These are phyloP conservation scores for Sialis lutaria DNA, from an alignment of 2,888 invertebrate genomes.

Conservation along the genomic window DNA sequence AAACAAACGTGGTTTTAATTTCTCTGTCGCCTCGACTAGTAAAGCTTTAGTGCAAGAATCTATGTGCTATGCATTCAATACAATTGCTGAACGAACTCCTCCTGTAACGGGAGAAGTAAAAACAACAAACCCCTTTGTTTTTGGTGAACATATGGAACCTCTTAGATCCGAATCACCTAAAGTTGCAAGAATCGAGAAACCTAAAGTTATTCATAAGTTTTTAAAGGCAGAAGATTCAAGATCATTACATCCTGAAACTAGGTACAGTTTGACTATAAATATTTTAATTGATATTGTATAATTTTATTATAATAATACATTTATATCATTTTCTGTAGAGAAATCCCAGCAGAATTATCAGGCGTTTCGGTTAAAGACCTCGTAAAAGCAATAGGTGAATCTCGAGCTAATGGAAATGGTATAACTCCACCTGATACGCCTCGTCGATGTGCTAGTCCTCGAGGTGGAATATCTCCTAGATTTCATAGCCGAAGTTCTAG, in stretches of 20 bases:
- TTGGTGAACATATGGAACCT: slow-evolving; percentile 19
- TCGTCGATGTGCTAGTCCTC: slow-evolving; percentile 32
- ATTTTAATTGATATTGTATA: not conserved
- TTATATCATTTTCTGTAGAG: slow-evolving; percentile 16
- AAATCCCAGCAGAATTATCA: slow-evolving; percentile 34
- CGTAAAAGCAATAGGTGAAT: slow-evolving; percentile 56
- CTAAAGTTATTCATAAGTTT: slow-evolving; percentile 34
- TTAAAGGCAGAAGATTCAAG: slow-evolving; percentile 30
- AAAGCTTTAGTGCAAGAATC: slow-evolving; percentile 8
- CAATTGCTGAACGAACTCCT: slow-evolving; percentile 4
- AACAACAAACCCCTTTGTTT: slow-evolving; percentile 26
- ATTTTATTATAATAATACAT: not conserved
- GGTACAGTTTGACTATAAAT: not conserved
- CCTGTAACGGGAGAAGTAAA: slow-evolving; percentile 9
- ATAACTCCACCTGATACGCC: slow-evolving; percentile 54
- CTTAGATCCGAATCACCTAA: slow-evolving; percentile 19
- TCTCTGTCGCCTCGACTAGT: slow-evolving; percentile 20
- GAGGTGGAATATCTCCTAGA: slow-evolving; percentile 29
- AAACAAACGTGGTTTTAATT: slow-evolving; percentile 37
- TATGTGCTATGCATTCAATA: slow-evolving; percentile 4
- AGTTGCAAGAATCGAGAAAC: slow-evolving; percentile 20
- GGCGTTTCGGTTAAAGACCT: slow-evolving; percentile 55
- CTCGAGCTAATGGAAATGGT: slow-evolving; percentile 62
- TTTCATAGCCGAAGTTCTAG: slow-evolving; percentile 36
- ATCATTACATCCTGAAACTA: slow-evolving; percentile 1